These are phyloP conservation scores for Eupithecia vulgata DNA, from an alignment of 2,888 invertebrate species.

Conservation along the genomic window DNA sequence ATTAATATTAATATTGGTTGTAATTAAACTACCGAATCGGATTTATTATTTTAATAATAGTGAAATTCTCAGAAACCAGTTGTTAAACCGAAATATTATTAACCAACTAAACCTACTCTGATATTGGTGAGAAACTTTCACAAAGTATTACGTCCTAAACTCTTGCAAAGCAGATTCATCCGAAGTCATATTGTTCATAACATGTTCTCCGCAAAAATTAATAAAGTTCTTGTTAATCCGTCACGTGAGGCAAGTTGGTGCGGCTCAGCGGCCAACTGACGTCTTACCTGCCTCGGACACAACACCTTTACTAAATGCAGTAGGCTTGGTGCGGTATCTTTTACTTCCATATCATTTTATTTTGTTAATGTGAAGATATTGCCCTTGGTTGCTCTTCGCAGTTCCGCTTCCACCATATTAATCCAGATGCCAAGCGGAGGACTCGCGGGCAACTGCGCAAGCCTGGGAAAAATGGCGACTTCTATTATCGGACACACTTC, in stretches of 20 bases:
- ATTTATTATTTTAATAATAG: neutral
- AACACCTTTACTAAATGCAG: neutral
- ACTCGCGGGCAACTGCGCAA: no score
- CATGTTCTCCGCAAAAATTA: conserved; percentile 37
- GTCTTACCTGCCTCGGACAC: neutral
- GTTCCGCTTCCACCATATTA: no score
- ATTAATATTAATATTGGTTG: no score
- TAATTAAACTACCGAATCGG: neutral
- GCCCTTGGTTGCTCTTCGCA: no score
- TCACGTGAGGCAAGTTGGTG: conserved; percentile 37
- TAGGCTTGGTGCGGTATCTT: neutral
- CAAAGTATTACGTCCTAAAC: neutral
- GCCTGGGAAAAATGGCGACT: no score
- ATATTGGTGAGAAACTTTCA: neutral
- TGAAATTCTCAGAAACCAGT: neutral
- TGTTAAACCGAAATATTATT: neutral
- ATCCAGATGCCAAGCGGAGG: no score
- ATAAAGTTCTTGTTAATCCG: conserved; percentile 40
- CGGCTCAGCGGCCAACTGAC: neutral
- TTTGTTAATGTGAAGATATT: neutral
- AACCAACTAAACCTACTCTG: neutral
- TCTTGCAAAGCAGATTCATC: conserved; percentile 28
- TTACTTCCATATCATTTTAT: neutral
- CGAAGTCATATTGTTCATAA: conserved; percentile 18
- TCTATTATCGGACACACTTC: no score